Base-by-base conservation (phyloP, 2,888 invertebrate species). In the Melolontha melolontha region DNA sequence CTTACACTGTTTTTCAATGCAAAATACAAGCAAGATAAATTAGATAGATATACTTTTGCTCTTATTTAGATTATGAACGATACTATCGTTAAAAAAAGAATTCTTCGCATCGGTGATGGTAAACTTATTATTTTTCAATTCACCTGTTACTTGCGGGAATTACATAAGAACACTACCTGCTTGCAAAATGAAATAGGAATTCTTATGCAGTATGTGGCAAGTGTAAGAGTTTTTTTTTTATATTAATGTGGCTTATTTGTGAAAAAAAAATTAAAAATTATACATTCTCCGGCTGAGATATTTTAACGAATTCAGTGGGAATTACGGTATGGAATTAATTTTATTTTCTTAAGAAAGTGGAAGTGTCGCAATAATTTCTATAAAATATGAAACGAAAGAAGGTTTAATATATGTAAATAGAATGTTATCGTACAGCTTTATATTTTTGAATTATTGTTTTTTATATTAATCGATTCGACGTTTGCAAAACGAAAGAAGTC, bases 81-180 rank as follows among this genome's bases (percentile, higher is more conserved):
- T 34, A 44, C 12, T 14, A 47, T 59, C 34, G 27, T 47, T 29
- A 22, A 10, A 49, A 49, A 47, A 62, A 16, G 14, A 17, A 34
- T n/a, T 7, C 14, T 34, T 17, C 10, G 16, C 8, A 47, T 34
- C 34, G 10, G 34, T 8, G 44, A 41, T 16, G 44, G 44, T 49
- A 62, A 62, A 39, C 44, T 62, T 39, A 34, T 16, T 47, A 47
- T 62, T 62, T 34, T 47, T 10, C 27, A 47, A 17, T 34, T 47
- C 59, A 47, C 47, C 59, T 62, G 47, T 47, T 62, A 49, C 29
- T 14, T 29, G 5, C n/a, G 47, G 12, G n/a, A 7, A 17, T 62
- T 62, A 34, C 34, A 34, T n/a, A 62, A 62, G 11, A 49, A 14
- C 4, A 34, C 34, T n/a, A 55, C 47, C 1, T 62, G 34, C 47